Evolutionary conservation across 2,797 vertebrate species (phyloP).

Genomic region (Fundulus diaphanus): DNA sequence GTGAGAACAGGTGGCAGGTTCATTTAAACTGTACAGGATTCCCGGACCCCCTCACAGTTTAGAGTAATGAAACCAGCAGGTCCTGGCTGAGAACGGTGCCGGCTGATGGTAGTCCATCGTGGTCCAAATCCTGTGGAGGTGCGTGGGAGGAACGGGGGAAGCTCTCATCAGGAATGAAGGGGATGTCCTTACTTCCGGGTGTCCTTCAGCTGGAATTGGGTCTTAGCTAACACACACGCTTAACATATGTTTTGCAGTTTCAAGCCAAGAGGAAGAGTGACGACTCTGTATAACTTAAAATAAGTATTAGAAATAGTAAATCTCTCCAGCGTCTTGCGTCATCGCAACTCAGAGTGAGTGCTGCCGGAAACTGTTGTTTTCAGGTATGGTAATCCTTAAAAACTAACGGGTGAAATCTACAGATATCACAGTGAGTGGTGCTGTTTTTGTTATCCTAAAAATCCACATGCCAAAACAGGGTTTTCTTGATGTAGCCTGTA

Average conservation of each 20-base stretch:
- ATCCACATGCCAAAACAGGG: not conserved
- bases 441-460: not conserved
- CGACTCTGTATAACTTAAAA: slow-evolving; percentile 4
- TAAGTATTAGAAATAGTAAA: slow-evolving; percentile 7
- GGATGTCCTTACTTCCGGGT: slow-evolving; percentile 60
- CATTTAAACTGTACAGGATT: not conserved
- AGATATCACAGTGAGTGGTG: not conserved
- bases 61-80: slow-evolving; percentile 31
- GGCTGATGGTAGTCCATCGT: not conserved
- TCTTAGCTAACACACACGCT: slow-evolving; percentile 4
- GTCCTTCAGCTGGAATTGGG: slow-evolving; percentile 25
- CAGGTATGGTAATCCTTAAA: not conserved
- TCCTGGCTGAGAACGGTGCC: not conserved
- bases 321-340: not conserved
- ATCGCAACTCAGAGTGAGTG: not conserved
- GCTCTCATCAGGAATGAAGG: slow-evolving; percentile 19
- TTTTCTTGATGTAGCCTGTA: not conserved
- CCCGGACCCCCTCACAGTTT: slow-evolving; percentile 33
- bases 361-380: not conserved
- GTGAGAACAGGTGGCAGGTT: slow-evolving; percentile 48
- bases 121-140: slow-evolving; percentile 41
- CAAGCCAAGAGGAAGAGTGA: slow-evolving; percentile 33
- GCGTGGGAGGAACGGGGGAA: slow-evolving; percentile 39
- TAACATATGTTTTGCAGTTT: slow-evolving; percentile 40
- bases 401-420: not conserved